phyloP scores from a whole-genome alignment of 2,888 invertebrate genomes.

The Plagiodera versicolora region DNA sequence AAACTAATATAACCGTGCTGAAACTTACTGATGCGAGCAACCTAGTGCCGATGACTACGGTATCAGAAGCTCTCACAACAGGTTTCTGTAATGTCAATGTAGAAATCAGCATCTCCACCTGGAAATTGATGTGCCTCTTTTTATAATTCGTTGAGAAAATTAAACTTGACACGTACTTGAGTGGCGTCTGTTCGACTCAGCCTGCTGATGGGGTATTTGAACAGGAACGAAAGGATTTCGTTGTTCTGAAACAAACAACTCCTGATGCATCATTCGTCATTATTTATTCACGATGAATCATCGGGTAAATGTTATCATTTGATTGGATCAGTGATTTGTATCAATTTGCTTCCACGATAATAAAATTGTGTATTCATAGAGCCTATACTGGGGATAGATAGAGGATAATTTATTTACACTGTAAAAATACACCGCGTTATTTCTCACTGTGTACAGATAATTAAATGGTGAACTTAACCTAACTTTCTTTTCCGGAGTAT shows the following conservation, averaged over 20 bases:
- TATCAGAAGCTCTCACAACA: slow-evolving; percentile 42
- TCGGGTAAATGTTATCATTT: not conserved
- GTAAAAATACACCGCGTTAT: too few relatives aligned
- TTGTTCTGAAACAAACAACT: slow-evolving; percentile 37
- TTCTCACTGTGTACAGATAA: too few relatives aligned
- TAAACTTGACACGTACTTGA: slow-evolving; percentile 40
- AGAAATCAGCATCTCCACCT: slow-evolving; percentile 43
- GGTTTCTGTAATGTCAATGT: slow-evolving; percentile 43
- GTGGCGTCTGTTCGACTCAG: slow-evolving; percentile 40
- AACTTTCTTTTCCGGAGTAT: too few relatives aligned
- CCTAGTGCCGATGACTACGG: slow-evolving; percentile 42
- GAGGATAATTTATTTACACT: too few relatives aligned
- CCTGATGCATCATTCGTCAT: not conserved
- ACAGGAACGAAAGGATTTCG: slow-evolving; percentile 41
- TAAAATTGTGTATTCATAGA: too few relatives aligned
- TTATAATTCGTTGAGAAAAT: too few relatives aligned
- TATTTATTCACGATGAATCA: not conserved
- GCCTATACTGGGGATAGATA: too few relatives aligned
- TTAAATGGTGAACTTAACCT: too few relatives aligned
- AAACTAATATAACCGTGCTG: too few relatives aligned
- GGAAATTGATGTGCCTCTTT: too few relatives aligned
- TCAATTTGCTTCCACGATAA: not conserved
- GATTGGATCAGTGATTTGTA: not conserved
- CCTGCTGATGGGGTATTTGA: slow-evolving; percentile 44
- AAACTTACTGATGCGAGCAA: slow-evolving; percentile 45